Base-by-base conservation (phyloP, 2,113 vertebrate genomes). In the Oryzias melastigma region DNA sequence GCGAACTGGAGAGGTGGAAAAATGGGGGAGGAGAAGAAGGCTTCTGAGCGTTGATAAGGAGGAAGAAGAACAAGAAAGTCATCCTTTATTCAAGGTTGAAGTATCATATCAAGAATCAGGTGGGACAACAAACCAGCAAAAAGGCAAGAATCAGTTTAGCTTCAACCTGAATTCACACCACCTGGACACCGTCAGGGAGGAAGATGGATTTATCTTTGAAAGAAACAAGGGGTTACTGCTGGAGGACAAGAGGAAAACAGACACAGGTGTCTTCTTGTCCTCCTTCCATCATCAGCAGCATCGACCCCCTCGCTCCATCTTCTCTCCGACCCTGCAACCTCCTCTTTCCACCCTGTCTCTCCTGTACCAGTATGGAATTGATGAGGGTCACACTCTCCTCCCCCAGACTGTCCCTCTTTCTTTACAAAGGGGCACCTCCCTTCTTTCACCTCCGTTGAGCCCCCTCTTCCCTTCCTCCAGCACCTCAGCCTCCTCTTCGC, bases 281-380 rank as follows among this genome's bases (percentile, higher is more conserved):
- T 73, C 73, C 56, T 87, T 76, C 40, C 60, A 82, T 25, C 64
- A 66, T 41, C 86, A 73, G 22, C 85, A 62, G 14, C 82, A 42
- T 25, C 86, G 86, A 13, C 68, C 80, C 19, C 73, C 82, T 49
- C 91, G 86, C 65, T 88, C 90, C n/a, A 67, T 91, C 65, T 58
- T 79, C 42, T 35, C 78, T 49, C 76, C 90, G 22, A 89, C 90
- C 46, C 79, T 86, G 48, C 85, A 64, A 15, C 84, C 90, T 35
- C 70, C 89, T 3, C 78, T 90, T 15, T 86, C 90, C 49, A 81
- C 92, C 13, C 84, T 92, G 22, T 87, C 92, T 20, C 84, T 93
- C 8, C 83, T 92, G 47, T 91, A 92, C 73, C 84, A 87, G 64
- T 87, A 90, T 0, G 77, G 85, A 20, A 65, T 69, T 5, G 84